phyloP scores from a whole-genome alignment of 2,797 vertebrate species.

The Margarornis squamiger region DNA sequence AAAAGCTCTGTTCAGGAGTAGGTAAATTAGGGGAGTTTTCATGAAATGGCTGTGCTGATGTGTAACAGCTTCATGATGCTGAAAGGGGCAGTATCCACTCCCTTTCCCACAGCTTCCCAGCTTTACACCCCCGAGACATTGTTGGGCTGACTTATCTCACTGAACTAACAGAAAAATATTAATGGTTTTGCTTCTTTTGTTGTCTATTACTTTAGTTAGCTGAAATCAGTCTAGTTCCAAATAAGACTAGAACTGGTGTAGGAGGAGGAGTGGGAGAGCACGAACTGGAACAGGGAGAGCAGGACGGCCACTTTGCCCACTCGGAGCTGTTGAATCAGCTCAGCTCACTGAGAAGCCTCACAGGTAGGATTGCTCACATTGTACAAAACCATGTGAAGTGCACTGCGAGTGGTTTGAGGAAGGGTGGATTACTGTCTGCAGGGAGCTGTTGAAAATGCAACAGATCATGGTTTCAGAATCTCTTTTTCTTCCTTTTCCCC shows the following conservation, averaged over 20 bases:
- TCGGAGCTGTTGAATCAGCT: neutral
- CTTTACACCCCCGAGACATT: neutral
- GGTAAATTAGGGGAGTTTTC: neutral
- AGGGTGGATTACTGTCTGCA: neutral
- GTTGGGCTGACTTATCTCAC: neutral
- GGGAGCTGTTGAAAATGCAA: neutral
- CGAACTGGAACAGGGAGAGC: neutral
- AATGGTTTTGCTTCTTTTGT: neutral
- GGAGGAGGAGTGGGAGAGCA: neutral
- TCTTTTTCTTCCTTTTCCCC: neutral
- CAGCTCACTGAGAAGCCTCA: neutral
- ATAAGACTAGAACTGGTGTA: neutral
- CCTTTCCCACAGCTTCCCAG: neutral
- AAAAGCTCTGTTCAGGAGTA: neutral
- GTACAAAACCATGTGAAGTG: neutral
- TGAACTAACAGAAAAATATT: neutral
- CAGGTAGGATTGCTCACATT: neutral
- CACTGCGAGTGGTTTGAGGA: neutral
- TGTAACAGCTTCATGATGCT: neutral
- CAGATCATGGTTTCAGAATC: neutral
- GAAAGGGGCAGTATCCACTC: neutral
- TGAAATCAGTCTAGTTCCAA: neutral
- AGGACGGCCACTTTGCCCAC: accelerated
- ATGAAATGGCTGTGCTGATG: neutral
- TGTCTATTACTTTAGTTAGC: neutral